Conservation (phyloP, 2,113 vertebrate genomes). For the Nansenia antarctica region DNA sequence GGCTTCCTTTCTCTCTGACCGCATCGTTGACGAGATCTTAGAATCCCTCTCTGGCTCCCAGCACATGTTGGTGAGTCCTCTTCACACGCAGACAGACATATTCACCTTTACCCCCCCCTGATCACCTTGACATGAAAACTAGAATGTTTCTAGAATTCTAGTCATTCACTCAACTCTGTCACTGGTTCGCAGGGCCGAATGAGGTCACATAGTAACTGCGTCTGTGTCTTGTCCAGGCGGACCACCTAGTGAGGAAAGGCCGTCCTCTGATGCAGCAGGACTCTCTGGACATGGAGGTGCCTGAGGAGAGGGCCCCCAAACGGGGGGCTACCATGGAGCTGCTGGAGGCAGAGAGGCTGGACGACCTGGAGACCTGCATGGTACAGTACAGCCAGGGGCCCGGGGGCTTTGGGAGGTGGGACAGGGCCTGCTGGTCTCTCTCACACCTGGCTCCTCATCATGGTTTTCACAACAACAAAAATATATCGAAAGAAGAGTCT, state of each 20-base stretch:
- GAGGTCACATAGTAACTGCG: neutral
- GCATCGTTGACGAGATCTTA: conserved; percentile 95
- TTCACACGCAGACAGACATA: neutral
- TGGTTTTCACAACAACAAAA: too few relatives aligned
- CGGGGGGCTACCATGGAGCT: conserved; percentile 80
- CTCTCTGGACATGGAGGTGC: conserved; percentile 81
- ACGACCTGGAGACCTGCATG: conserved; percentile 94
- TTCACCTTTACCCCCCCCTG: neutral
- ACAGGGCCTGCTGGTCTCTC: neutral
- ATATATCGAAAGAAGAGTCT: too few relatives aligned
- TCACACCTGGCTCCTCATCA: neutral
- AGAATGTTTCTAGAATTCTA: neutral
- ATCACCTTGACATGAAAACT: neutral
- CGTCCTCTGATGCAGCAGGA: conserved; percentile 83
- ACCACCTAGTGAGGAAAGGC: conserved; percentile 86
- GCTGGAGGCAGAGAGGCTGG: conserved; percentile 88
- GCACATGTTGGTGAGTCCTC: conserved; percentile 83
- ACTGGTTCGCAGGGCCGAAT: neutral
- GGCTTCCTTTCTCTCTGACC: conserved; percentile 96
- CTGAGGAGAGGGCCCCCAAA: conserved; percentile 83
- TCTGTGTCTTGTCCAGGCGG: conserved; percentile 72
- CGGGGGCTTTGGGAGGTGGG: neutral
- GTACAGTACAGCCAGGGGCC: conserved; percentile 69
- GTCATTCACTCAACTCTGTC: neutral
- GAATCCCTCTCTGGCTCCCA: conserved; percentile 90